Evolutionary conservation across 2,797 vertebrate species (phyloP), one percentile per base, ranked within the genome.

Genomic region (Malacoraja senta): DNA sequence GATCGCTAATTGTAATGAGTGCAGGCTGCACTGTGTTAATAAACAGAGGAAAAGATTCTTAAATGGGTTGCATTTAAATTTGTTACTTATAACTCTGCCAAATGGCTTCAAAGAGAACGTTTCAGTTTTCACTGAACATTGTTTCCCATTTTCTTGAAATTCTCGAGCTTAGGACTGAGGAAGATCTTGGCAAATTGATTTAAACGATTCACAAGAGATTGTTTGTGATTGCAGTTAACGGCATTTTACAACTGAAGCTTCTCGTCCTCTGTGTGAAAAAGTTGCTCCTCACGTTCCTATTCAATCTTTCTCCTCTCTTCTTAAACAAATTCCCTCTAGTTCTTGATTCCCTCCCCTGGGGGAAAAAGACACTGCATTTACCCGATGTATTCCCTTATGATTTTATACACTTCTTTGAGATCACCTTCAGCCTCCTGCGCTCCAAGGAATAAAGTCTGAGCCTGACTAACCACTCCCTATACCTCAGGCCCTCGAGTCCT

Each of bases 91-190:
- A 0, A n/a, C 0, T 71, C 71, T 95, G 95, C 95, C 95, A 96
- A 95, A 79, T 63, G 29, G 78, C 38, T 63, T 76, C 17, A 81
- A 94, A 93, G 93, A 95, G 95, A 93, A 93, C 58, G 90, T 32
- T 68, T 93, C 93, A 63, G 93, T 1, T 95, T 95, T 94, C 94
- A 94, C 94, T 79, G 4, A 92, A 68, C 93, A 94, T 94, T 94
- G 79, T 94, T 93, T 92, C 76, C 26, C 71, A 76, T 29, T 92
- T 53, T 44, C 38, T 92, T 92, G 71, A 92, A 38, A 24, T 29
- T 92, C 72, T 74, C 76, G 63, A 88, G 63, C 63, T 63, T 35
- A 53, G 44, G 63, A 35, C 10, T 35, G 68, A 35, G 90, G 10
- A 4, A 74, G 15, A 76, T 92, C 76, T 92, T 92, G 72, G 38